These are phyloP conservation scores for Spea multiplicata DNA, from an alignment of 2,113 vertebrate species.

Conservation along the genomic window DNA sequence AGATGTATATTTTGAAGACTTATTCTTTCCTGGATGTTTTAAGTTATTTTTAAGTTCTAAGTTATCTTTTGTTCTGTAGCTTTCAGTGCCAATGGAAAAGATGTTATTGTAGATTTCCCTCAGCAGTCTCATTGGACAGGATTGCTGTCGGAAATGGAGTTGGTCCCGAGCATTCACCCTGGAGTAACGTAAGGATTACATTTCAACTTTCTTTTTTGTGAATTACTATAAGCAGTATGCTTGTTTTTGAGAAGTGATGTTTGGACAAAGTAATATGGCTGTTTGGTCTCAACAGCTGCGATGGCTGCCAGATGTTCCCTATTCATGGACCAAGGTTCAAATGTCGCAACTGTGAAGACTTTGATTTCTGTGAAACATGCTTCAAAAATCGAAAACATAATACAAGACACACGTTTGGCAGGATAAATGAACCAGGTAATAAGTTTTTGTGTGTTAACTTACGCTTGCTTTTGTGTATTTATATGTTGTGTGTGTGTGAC, in stretches of 20 bases:
- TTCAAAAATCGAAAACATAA: slow-evolving; percentile 96
- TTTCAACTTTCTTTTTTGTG: neutral
- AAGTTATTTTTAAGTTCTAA: too few relatives aligned
- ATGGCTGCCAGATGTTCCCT: slow-evolving; percentile 98
- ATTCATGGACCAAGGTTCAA: slow-evolving; percentile 95
- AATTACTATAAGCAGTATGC: neutral
- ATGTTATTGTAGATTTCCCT: slow-evolving; percentile 95
- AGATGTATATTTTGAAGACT: too few relatives aligned
- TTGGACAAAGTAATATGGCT: neutral
- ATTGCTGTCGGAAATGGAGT: slow-evolving; percentile 92
- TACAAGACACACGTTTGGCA: slow-evolving; percentile 86
- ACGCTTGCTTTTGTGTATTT: too few relatives aligned
- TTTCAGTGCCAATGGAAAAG: slow-evolving; percentile 98
- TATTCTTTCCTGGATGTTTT: too few relatives aligned
- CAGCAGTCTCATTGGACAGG: slow-evolving; percentile 99
- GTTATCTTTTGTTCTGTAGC: slow-evolving; percentile 64
- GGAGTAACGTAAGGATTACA: slow-evolving; percentile 82
- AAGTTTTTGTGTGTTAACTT: neutral
- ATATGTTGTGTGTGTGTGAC: too few relatives aligned
- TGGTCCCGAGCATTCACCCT: slow-evolving; percentile 93
- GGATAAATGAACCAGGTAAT: slow-evolving; percentile 93
- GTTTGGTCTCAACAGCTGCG: slow-evolving; percentile 72
- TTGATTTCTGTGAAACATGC: slow-evolving; percentile 95
- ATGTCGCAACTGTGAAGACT: slow-evolving; percentile 95
- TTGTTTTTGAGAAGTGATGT: neutral